phyloP scores from a whole-genome alignment of 2,888 invertebrate species.

The Protula sp. region DNA sequence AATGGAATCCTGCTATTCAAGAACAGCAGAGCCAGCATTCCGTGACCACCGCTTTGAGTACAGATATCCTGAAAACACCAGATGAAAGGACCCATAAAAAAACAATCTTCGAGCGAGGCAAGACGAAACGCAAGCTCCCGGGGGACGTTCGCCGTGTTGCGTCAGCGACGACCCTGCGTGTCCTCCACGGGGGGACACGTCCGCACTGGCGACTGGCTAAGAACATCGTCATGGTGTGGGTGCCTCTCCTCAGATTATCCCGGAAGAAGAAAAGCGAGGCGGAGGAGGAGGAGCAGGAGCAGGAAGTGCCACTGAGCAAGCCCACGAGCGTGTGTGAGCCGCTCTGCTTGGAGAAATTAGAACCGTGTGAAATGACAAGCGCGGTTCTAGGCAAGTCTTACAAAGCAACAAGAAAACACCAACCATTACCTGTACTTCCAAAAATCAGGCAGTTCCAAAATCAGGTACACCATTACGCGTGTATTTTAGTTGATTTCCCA shows the following conservation, averaged over 20 bases:
- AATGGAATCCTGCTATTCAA: conserved; percentile 27
- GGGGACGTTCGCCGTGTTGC: conserved; percentile 70
- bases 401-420: conserved; percentile 3
- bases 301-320: neutral
- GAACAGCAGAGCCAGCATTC: too few species aligned
- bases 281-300: too few species aligned
- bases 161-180: conserved; percentile 71
- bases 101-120: too few species aligned
- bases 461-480: conserved; percentile 3
- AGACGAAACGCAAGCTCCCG: conserved; percentile 58
- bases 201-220: conserved; percentile 6
- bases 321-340: neutral
- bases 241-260: conserved; percentile 4
- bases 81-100: too few species aligned
- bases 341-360: neutral
- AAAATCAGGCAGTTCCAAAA: conserved; percentile 7
- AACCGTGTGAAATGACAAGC: neutral
- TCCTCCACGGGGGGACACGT: conserved; percentile 5
- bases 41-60: neutral
- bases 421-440: neutral
- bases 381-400: conserved; percentile 5
- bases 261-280: neutral
- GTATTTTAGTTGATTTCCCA: neutral
- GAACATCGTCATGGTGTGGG: conserved; percentile 14
- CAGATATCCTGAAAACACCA: neutral